Evolutionary conservation across 2,888 invertebrate species (phyloP).

Genomic region (Cephonodes hylas): DNA sequence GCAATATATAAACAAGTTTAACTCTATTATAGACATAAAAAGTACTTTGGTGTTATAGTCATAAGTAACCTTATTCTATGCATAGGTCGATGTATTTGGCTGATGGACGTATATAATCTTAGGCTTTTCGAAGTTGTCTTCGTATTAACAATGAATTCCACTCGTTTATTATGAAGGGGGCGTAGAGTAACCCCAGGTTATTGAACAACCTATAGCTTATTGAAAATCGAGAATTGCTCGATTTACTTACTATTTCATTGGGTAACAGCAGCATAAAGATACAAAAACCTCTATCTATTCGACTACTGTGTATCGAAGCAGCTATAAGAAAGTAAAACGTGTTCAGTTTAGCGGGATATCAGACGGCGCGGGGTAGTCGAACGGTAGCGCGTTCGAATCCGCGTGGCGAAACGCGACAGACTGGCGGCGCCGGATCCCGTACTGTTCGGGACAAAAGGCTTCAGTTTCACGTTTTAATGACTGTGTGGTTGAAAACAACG

Average conservation of each 20-base stretch:
- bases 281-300: no score
- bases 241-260: not conserved
- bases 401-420: not conserved
- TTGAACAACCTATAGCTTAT: no score
- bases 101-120: no score
- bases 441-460: not conserved
- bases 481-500: no score
- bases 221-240: no score
- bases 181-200: not conserved
- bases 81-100: no score
- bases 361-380: not conserved
- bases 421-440: not conserved
- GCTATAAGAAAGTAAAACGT: not conserved
- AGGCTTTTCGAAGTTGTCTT: not conserved
- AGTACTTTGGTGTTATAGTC: no score
- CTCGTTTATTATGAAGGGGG: not conserved
- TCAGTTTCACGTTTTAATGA: not conserved
- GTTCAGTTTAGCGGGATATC: slow-evolving; percentile 3
- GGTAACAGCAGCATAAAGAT: no score
- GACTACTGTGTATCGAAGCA: no score
- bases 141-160: not conserved
- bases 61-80: no score
- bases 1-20: no score
- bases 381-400: not conserved
- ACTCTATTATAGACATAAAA: no score